Percentiles rank a stretch among this genome's conserved stretches.
These are phyloP conservation scores for Eristalis pertinax DNA, from an alignment of 2,888 invertebrate genomes.

Conservation along the genomic window DNA sequence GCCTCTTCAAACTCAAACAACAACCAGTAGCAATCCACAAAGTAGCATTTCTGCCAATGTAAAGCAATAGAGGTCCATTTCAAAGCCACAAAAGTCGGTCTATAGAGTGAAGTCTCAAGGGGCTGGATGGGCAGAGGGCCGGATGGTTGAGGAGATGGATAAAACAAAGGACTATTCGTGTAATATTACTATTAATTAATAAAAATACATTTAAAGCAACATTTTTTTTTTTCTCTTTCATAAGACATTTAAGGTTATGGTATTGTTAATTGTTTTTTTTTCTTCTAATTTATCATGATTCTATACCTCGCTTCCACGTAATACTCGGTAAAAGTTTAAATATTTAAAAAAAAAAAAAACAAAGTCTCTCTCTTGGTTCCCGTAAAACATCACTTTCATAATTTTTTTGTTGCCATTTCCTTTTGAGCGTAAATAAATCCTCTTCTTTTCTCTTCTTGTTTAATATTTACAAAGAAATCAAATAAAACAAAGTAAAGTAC, in stretches of 20 bases:
- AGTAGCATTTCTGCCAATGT: background rate
- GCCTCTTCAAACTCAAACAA: background rate
- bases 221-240: constrained; percentile 22
- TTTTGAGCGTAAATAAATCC: constrained; percentile 17
- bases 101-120: background rate
- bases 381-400: constrained; percentile 13
- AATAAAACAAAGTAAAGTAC: background rate
- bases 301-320: background rate
- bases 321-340: constrained; percentile 12
- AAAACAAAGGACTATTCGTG: background rate
- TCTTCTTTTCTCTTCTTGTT: background rate
- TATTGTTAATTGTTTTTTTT: background rate
- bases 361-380: constrained; percentile 5
- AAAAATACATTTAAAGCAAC: constrained; percentile 60
- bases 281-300: background rate
- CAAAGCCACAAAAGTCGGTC: background rate
- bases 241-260: constrained; percentile 27
- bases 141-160: background rate
- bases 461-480: constrained; percentile 3
- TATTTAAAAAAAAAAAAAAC: constrained; percentile 7
- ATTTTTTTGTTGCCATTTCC: background rate
- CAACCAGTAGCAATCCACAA: background rate
- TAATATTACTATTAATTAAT: constrained; percentile 41
- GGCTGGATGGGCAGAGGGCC: background rate
- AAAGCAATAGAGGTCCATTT: background rate